Base-by-base conservation (phyloP, 2,113 vertebrate species). In the Eulemur macaco region DNA sequence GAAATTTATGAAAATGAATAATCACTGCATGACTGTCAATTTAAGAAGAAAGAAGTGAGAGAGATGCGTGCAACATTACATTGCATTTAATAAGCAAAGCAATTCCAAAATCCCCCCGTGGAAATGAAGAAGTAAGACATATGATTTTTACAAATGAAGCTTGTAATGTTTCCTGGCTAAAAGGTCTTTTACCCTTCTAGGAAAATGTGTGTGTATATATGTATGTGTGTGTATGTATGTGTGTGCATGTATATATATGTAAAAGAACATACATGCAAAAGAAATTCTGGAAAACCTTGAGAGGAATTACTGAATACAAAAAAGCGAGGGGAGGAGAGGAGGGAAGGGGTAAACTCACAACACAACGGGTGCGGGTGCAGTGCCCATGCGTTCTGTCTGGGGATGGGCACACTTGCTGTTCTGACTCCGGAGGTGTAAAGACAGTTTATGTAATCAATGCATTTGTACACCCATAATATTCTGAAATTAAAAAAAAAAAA, bases 61-160 rank as follows among this genome's bases (percentile, higher is more conserved):
- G 78, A 85, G 97, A 94, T 50, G 25, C 4, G 15, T 27, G 21
- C 25, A 6, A 85, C 27, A 39, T 50, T 66, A 42, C 18, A 34
- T 0, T 77, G n/a, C 18, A 92, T 5, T 76, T 90, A 66, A 47
- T 66, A 77, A 89, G 18, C 88, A 82, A 52, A 77, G 14, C 50
- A 95, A 47, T 86, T 94, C 42, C 25, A 80, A 81, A 96, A 88
- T 69, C 10, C 56, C 10, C 56, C 39, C 60, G 50, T 92, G n/a
- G n/a, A 93, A 82, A 89, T 56, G 58, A 25, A 96, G 66, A 97
- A 77, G 8, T 50, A 52, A 88, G 17, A 89, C 0, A 64, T 2
- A 69, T 27, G 76, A 5, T 87, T 80, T 80, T 58, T 68, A 47
- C 39, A 69, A 5, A 93, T 23, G 50, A 85, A 86, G 21, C 1